phyloP scores from a whole-genome alignment of 2,797 vertebrate genomes.

The Sebastolobus altivelis region DNA sequence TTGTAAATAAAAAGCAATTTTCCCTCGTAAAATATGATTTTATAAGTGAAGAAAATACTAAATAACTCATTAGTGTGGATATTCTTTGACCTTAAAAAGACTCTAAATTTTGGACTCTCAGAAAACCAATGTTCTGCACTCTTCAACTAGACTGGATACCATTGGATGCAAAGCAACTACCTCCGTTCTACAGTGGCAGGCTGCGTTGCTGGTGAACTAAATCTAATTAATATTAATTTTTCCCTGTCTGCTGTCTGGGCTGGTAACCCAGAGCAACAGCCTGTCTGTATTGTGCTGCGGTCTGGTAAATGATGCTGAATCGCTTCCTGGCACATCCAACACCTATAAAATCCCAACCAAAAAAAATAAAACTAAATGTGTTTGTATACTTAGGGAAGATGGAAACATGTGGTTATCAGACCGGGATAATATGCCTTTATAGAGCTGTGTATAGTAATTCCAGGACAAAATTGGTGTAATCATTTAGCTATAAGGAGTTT shows the following conservation, averaged over 20 bases:
- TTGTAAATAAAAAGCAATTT: slow-evolving; percentile 3
- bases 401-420: slow-evolving; percentile 55
- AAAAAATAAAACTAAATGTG: slow-evolving; percentile 45
- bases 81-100: slow-evolving; percentile 30
- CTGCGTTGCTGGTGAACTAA: slow-evolving; percentile 36
- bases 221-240: slow-evolving; percentile 64
- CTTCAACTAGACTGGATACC: slow-evolving; percentile 13
- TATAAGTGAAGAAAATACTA: slow-evolving; percentile 1
- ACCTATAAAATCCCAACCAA: slow-evolving; percentile 54
- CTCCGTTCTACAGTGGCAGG: slow-evolving; percentile 13
- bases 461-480: slow-evolving; percentile 43
- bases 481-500: slow-evolving; percentile 46
- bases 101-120: background rate
- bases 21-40: slow-evolving; percentile 3
- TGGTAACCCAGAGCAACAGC: slow-evolving; percentile 59
- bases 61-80: slow-evolving; percentile 22
- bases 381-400: slow-evolving; percentile 46
- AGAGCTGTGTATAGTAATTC: slow-evolving; percentile 33
- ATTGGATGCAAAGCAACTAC: slow-evolving; percentile 16
- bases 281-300: slow-evolving; percentile 48
- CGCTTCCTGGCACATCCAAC: slow-evolving; percentile 56
- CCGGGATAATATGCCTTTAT: slow-evolving; percentile 42
- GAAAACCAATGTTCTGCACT: slow-evolving; percentile 21
- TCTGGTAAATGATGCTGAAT: slow-evolving; percentile 60
- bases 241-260: slow-evolving; percentile 48